Conservation (phyloP, 2,888 invertebrate species). For the Agriopis marginaria region DNA sequence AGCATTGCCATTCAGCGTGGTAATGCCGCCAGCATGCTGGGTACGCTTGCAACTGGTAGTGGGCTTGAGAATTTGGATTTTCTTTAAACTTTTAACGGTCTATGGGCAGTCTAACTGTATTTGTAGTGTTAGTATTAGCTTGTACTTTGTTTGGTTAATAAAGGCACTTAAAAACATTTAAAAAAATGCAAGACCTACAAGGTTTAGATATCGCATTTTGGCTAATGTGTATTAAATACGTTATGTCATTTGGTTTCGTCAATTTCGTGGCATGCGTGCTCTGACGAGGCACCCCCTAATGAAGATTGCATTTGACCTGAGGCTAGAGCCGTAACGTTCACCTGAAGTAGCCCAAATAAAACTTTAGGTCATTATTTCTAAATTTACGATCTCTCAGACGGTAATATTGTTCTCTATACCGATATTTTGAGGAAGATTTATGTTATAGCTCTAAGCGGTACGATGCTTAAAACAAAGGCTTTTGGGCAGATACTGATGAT, state of each 20-base stretch:
- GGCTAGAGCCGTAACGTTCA: constrained; percentile 75
- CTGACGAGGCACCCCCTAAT: constrained; percentile 57
- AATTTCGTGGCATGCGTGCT: constrained; percentile 23
- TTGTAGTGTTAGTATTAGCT: no score
- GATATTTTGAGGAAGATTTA: constrained; percentile 79
- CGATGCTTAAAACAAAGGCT: constrained; percentile 55
- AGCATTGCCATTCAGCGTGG: no score
- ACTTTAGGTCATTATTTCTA: constrained; percentile 75
- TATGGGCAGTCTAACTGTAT: no score
- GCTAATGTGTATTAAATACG: background rate
- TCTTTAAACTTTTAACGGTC: no score
- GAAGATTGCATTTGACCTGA: constrained; percentile 77
- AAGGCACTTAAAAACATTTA: no score
- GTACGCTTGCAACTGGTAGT: no score
- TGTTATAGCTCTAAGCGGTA: constrained; percentile 72
- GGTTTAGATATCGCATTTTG: background rate
- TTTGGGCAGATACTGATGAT: constrained; percentile 53
- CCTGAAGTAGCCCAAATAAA: constrained; percentile 81
- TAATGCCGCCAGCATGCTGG: no score
- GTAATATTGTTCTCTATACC: constrained; percentile 69
- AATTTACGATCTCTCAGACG: constrained; percentile 74
- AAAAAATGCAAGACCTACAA: no score
- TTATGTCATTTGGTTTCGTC: constrained; percentile 17
- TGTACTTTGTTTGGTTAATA: no score
- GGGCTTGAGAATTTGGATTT: no score